Evolutionary conservation across 2,888 invertebrate genomes (phyloP), one percentile per base, ranked within the genome.

Genomic region (Tetranychus truncatus): DNA sequence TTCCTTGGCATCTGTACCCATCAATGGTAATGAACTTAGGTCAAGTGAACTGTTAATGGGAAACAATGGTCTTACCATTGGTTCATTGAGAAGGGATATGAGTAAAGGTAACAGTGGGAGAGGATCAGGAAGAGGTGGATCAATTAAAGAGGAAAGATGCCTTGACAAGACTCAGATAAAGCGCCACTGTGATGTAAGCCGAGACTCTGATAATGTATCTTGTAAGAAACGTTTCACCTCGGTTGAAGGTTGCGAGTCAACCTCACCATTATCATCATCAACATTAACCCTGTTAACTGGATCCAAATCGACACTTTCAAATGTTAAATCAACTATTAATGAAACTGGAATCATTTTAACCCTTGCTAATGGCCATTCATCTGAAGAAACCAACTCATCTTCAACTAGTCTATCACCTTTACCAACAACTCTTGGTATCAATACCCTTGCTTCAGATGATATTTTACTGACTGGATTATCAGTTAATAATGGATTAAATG

Each of bases 171-270:
- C 76, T 77, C 75, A 72, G 75, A 75, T 75, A 75, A 77, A 76
- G 76, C 75, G 72, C 74, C 76, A 76, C 77, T 76, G 76, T 77
- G 76, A 76, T 76, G 77, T 74, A 76, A 75, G 76, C 45, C 72
- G 72, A 21, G 69, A 69, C 11, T 24, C 34, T 20, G 34, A 24
- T 69, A 24, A 69, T 24, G 20, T 24, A 20, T 69, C 69, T 8
- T 69, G 21, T 69, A 69, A 69, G 69, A 69, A 69, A 69, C 69
- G 69, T 69, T 69, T 69, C 11, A 24, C 69, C 69, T 69, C 69
- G 20, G n/a, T 69, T 11, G 69, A 69, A 11, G 69, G 69, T 24
- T 69, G 34, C n/a, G 34, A 69, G 15, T 55, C 55, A 55, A 55
- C 55, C 15, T 55, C 15, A 55, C 55, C 15, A 15, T 9, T 15